Evolutionary conservation across 2,113 vertebrate species (phyloP).

Genomic region (Boulengeromyrus knoepffleri): DNA sequence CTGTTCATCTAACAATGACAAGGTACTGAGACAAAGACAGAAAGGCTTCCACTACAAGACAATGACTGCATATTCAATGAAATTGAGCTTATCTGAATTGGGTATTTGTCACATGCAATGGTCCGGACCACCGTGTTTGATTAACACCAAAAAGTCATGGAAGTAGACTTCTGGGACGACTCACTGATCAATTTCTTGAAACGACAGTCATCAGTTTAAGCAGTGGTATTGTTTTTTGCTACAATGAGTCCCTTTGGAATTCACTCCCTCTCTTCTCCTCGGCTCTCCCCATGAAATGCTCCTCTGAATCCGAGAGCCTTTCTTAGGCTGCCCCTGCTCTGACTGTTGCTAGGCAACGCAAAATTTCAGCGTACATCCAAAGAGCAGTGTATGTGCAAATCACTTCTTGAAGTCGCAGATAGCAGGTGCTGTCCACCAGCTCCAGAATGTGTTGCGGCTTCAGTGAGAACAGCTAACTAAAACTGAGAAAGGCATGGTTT

Average conservation of each 20-base stretch:
- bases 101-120: conserved; percentile 16
- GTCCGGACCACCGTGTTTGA: conserved; percentile 8
- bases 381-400: conserved; percentile 49
- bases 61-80: conserved; percentile 53
- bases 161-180: conserved; percentile 9
- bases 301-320: conserved; percentile 34
- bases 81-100: conserved; percentile 7
- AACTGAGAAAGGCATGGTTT: conserved; percentile 37
- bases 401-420: conserved; percentile 52
- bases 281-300: conserved; percentile 34
- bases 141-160: conserved; percentile 14
- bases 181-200: conserved; percentile 17
- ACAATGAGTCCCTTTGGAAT: conserved; percentile 44
- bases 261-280: conserved; percentile 3
- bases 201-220: conserved; percentile 27
- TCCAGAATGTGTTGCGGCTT: conserved; percentile 39
- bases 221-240: conserved; percentile 44
- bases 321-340: conserved; percentile 37
- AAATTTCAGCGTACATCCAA: conserved; percentile 46
- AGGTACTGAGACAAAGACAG: conserved; percentile 40
- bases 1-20: conserved; percentile 35
- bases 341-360: conserved; percentile 61
- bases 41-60: conserved; percentile 60
- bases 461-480: conserved; percentile 31
- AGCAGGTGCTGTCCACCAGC: conserved; percentile 48